Evolutionary conservation across 2,113 vertebrate species (phyloP), one percentile per base, ranked within the genome.

Genomic region (Orycteropus afer): DNA sequence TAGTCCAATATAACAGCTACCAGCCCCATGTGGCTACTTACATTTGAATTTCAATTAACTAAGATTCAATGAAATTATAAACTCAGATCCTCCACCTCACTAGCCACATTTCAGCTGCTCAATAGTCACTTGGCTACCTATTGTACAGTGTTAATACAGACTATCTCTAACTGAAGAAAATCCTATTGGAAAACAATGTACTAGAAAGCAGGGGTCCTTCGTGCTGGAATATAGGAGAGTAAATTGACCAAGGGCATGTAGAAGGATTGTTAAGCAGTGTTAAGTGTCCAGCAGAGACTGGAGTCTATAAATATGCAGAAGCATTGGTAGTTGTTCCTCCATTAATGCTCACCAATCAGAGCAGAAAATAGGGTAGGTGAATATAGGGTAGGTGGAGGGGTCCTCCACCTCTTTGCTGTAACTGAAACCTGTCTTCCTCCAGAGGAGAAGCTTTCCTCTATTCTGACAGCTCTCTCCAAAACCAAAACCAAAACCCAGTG

Each of bases 1-100:
- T 53, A 57, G 25, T 53, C 8, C 37, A 59, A 12, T 55, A 49
- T 4, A 87, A 53, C 7, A 97, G 7, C 13, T 10, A 76, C 2
- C 25, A 73, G 11, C 9, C 40, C 76, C 32, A 20, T 69, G 20
- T 73, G 55, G 40, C 25, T 93, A 78, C 40, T 83, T 63, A 83
- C 73, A 53, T 59, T 87, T 63, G 78, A 87, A 59, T 81, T 86
- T 55, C 84, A 65, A 88, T 61, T 86, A 74, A 77, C 27, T 63
- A 25, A 57, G 82, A 76, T 40, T 37, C 22, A 96, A 57, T 79
- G 47, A n/a, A 84, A 49, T 32, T 77, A 29, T 53, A 94, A 74
- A 84, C 40, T 53, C 10, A 40, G 4, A 37, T 65, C 14, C 5
- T 85, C 32, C 42, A 2, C 53, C 34, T 88, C 65, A 25, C 3